Percentiles rank a stretch among this genome's conserved stretches.
Evolutionary conservation across 2,888 invertebrate species (phyloP).

Genomic region (Craniophora ligustri): DNA sequence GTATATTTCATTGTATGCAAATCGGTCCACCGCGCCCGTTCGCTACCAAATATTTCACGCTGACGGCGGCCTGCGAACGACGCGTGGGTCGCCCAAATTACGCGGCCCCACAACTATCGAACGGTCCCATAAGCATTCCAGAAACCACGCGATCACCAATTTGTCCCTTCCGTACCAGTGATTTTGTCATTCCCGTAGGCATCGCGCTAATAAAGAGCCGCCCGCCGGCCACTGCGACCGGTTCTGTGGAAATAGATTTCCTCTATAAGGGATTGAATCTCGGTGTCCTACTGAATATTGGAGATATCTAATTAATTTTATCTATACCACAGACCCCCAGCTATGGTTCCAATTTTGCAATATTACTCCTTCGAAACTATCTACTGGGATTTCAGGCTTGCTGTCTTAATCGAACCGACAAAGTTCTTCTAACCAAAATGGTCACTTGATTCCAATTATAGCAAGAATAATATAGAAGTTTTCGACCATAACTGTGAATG

Average conservation of each 20-base stretch:
- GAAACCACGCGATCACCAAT: conserved; percentile 74
- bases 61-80: conserved; percentile 63
- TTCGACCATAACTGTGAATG: conserved; percentile 36
- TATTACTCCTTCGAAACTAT: conserved; percentile 51
- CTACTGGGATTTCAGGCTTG: conserved; percentile 39
- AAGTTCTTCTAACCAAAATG: conserved; percentile 25
- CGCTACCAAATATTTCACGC: conserved; percentile 83
- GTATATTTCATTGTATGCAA: conserved; percentile 83
- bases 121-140: conserved; percentile 72
- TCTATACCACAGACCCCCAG: conserved; percentile 50
- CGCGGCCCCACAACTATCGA: conserved; percentile 69
- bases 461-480: conserved; percentile 16
- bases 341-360: conserved; percentile 52
- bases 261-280: conserved; percentile 56
- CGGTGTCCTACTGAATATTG: conserved; percentile 58
- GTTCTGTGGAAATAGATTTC: conserved; percentile 66
- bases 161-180: conserved; percentile 81
- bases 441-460: conserved; percentile 28
- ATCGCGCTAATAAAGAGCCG: conserved; percentile 66
- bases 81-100: conserved; percentile 74
- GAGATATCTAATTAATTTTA: conserved; percentile 61
- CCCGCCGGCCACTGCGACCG: conserved; percentile 55
- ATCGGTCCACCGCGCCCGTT: conserved; percentile 71
- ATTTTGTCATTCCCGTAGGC: conserved; percentile 72
- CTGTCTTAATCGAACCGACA: conserved; percentile 42